phyloP scores from a whole-genome alignment of 2,797 vertebrate genomes.

The Loris lydekkerianus region DNA sequence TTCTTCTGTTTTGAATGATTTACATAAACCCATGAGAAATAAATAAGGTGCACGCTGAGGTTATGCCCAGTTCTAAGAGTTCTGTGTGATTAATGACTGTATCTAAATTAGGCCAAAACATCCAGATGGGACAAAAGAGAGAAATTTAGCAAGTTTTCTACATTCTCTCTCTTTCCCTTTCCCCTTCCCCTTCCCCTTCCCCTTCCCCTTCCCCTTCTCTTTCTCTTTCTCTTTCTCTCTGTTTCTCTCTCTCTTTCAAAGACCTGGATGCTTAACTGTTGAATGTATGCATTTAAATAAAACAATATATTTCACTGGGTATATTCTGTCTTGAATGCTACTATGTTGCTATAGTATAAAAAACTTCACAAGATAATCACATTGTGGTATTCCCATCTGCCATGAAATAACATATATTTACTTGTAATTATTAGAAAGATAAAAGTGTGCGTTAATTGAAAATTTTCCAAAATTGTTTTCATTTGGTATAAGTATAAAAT shows the following conservation, averaged over 20 bases:
- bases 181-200: no score
- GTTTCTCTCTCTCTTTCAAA: neutral
- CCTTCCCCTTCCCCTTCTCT: no score
- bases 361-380: neutral
- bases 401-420: neutral
- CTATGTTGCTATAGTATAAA: neutral
- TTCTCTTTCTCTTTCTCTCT: neutral
- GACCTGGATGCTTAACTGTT: neutral
- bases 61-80: neutral
- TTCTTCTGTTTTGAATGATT: constrained; percentile 48
- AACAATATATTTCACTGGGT: neutral
- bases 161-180: neutral
- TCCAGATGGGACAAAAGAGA: constrained; percentile 35
- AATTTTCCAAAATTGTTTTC: neutral
- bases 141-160: neutral
- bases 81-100: constrained; percentile 31
- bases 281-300: neutral
- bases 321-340: constrained; percentile 43
- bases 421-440: neutral
- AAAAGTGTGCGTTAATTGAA: neutral
- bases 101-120: constrained; percentile 3
- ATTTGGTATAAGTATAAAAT: neutral
- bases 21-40: neutral
- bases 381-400: neutral
- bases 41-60: constrained; percentile 39